Evolutionary conservation across 2,888 invertebrate species (phyloP), one percentile per base, ranked within the genome.

Genomic region (Tetranychus piercei): DNA sequence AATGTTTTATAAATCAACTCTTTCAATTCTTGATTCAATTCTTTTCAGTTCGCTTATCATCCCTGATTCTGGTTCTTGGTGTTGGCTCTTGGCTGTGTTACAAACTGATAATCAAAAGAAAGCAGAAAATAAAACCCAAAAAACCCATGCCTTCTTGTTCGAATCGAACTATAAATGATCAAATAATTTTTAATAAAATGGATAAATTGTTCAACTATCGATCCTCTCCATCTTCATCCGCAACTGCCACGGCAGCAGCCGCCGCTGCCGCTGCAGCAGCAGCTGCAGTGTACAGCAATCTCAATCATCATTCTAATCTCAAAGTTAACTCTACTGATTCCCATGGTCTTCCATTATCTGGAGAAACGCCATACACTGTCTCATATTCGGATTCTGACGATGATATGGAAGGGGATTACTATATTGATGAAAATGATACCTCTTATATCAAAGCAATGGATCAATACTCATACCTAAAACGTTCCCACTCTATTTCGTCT

Each of bases 11-110:
- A 23, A 73, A 73, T 15, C 11, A 69, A 23, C 22, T 71, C 64
- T 15, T 76, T 65, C 64, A 23, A 34, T 75, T 20, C 76, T 34
- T 65, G 73, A 73, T 78, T 71, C 15, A 55, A 55, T 55, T 55
- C 9, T 65, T 81, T 81, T 23, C 81, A 83, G 84, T 83, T 74
- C 82, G 82, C 77, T 82, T 82, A 9, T 82, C 83, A 6, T 82
- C 83, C 44, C 79, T 83, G 6, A 79, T 83, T 11, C 81, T 83
- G 76, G 80, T 83, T 74, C 80, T 84, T 34, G 83, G 84, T 7
- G 80, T 83, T 75, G 83, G 83, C 43, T 82, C 82, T 43, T 80
- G 82, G 69, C 80, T 83, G 67, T 80, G 83, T 75, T 83, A 83
- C 79, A 81, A 81, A 76, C 79, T 83, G 43, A 72, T 75, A 22